These are phyloP conservation scores for Corydoras maculifer DNA, from an alignment of 2,113 vertebrate genomes.

Conservation along the genomic window DNA sequence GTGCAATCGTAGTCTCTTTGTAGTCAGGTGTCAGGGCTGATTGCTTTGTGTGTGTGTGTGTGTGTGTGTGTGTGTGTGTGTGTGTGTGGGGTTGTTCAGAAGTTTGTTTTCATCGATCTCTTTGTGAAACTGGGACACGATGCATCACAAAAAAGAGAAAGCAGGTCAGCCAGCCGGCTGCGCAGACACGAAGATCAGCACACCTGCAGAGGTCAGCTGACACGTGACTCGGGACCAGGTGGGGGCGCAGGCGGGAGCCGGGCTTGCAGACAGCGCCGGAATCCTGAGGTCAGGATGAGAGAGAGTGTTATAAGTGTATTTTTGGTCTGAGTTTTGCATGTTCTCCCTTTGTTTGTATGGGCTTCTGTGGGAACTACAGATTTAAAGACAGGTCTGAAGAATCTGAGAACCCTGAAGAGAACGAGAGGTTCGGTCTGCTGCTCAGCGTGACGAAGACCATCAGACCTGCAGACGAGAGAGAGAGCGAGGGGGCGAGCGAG, in stretches of 20 bases:
- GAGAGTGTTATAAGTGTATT: too few relatives aligned
- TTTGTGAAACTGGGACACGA: conserved; percentile 8
- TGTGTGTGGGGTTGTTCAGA: background rate
- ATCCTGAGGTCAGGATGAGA: background rate
- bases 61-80: too few relatives aligned
- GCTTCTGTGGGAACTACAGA: too few relatives aligned
- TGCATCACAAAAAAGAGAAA: background rate
- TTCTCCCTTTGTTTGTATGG: too few relatives aligned
- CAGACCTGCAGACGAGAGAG: conserved; percentile 9
- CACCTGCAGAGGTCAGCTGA: conserved; percentile 6
- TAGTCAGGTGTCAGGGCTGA: too few relatives aligned
- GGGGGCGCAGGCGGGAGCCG: background rate
- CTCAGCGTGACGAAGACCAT: conserved; percentile 5
- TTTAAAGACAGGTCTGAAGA: too few relatives aligned
- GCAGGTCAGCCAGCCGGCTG: conserved; percentile 3
- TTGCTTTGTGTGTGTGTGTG: too few relatives aligned
- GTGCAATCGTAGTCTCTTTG: too few relatives aligned
- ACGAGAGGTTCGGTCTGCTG: background rate
- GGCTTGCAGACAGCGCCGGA: background rate
- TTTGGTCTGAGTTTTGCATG: too few relatives aligned
- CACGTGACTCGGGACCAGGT: background rate
- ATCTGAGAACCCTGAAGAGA: too few relatives aligned
- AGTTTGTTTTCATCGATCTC: background rate
- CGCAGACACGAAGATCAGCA: background rate
- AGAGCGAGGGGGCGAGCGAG: background rate